A percentile compares a stretch with the other conserved stretches of the same genome.
Conservation (phyloP, 2,888 invertebrate genomes). For the Hypselothyrea guttata region DNA sequence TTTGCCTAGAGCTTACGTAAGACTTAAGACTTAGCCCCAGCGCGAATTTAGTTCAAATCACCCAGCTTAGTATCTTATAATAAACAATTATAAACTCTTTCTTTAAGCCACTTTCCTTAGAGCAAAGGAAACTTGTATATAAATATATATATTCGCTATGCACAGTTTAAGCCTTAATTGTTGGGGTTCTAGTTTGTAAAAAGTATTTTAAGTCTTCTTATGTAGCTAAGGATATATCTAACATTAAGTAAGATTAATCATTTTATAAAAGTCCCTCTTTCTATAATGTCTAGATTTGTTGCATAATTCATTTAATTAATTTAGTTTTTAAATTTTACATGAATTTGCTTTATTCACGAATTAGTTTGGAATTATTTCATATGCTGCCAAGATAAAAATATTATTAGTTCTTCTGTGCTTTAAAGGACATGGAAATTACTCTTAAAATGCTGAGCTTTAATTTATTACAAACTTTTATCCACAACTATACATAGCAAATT, state of each 20-base stretch:
- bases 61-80: too few relatives aligned
- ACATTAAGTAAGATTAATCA: conserved; percentile 4
- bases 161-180: not conserved
- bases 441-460: conserved; percentile 42
- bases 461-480: conserved; percentile 26
- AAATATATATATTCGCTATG: conserved; percentile 25
- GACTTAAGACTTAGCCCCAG: conserved; percentile 29
- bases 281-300: conserved; percentile 28
- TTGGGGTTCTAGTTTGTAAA: not conserved
- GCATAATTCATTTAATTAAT: conserved; percentile 33
- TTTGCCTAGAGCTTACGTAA: conserved; percentile 46
- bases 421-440: conserved; percentile 17
- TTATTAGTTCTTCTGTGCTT: conserved; percentile 39
- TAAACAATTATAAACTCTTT: conserved; percentile 10
- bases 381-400: conserved; percentile 32
- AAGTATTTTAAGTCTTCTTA: too few relatives aligned
- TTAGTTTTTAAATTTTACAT: conserved; percentile 41
- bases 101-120: conserved; percentile 30
- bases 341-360: conserved; percentile 49
- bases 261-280: conserved; percentile 5
- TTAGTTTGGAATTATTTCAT: conserved; percentile 37
- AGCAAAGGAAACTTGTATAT: conserved; percentile 29
- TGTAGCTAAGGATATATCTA: too few relatives aligned
- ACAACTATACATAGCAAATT: conserved; percentile 63
- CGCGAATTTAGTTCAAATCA: conserved; percentile 2